These are phyloP conservation scores for Cryptophagus acutangulus DNA, from an alignment of 2,888 invertebrate genomes.

Conservation along the genomic window DNA sequence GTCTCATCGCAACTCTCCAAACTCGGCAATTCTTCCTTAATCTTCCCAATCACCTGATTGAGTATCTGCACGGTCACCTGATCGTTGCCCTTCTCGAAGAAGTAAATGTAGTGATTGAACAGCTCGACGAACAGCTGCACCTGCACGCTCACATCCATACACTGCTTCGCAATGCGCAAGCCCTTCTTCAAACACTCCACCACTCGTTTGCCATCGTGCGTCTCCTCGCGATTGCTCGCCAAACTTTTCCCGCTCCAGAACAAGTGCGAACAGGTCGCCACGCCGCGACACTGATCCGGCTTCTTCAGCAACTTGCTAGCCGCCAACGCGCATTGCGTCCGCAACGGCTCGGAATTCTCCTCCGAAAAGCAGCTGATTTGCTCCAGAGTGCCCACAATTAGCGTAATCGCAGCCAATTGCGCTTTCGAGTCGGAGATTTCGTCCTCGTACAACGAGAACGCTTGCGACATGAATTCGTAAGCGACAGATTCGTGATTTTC, in stretches of 20 bases:
- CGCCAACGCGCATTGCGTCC: constrained; percentile 93
- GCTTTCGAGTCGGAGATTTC: constrained; percentile 97
- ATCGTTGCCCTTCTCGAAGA: constrained; percentile 75
- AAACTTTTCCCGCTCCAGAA: constrained; percentile 88
- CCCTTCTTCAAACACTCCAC: constrained; percentile 95
- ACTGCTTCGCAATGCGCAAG: constrained; percentile 91
- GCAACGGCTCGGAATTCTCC: constrained; percentile 94
- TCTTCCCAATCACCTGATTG: constrained; percentile 76
- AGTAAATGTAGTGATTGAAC: constrained; percentile 88
- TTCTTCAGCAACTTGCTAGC: constrained; percentile 92
- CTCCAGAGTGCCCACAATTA: constrained; percentile 93
- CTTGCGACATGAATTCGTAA: constrained; percentile 95
- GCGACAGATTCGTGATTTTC: constrained; percentile 95
- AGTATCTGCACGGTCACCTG: constrained; percentile 45
- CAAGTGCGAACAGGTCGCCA: constrained; percentile 88
- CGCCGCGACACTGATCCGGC: constrained; percentile 95
- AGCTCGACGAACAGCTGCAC: constrained; percentile 94
- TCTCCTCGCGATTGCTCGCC: constrained; percentile 50
- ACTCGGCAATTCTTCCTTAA: constrained; percentile 88
- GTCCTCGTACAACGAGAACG: constrained; percentile 96
- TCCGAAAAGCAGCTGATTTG: constrained; percentile 92
- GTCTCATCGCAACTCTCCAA: constrained; percentile 93
- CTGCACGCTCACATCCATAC: constrained; percentile 95
- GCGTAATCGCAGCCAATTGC: constrained; percentile 90
- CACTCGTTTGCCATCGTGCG: constrained; percentile 87